Base-by-base conservation (phyloP, 1,140 invertebrate species). In the Drosophila pallidifrons region DNA sequence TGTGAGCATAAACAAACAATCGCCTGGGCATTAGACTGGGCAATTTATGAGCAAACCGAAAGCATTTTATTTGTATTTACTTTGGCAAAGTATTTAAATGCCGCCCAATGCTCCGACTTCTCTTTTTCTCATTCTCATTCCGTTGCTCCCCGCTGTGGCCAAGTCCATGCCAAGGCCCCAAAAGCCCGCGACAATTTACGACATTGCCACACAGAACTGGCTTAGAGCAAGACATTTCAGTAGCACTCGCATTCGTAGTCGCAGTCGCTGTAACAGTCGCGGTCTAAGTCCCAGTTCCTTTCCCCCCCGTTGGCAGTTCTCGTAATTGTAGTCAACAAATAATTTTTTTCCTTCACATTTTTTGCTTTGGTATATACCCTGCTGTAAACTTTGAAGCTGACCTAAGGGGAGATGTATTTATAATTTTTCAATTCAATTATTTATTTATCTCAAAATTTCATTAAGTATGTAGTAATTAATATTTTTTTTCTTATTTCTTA, bases 181-280 rank as follows among this genome's bases (percentile, higher is more conserved):
- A 60, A 73, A 73, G 64, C 71, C 71, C 71, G 71, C 64, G 71
- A 74, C 71, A 74, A 74, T 74, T 74, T 74, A 74, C 55, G 71
- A 66, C 63, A 67, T 65, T 54, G 61, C 61, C 49, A 25, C 38
- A 16, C 11, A 35, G 38, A 58, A 72, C 71, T 74, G 71, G 64
- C 71, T 74, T 74, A 74, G 52, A 60, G 70, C 70, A 73, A 73
- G 70, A 73, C 70, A 73, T 67, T 73, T 28, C 52, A 38, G 55
- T 46, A 47, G 25, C 28, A 64, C 6, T 51, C 46, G 15, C 13
- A 51, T n/a, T n/a, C n/a, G n/a, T n/a, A 49, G 30, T 45, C 57
- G 13, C 55, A 43, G 10, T n/a, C 25, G 30, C 20, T 25, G 20
- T 25, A 25, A 47, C n/a, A 55, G 38, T 64, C 3, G 46, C 13